Conservation (phyloP, 2,797 vertebrate species). For the Bradypodion ventrale region DNA sequence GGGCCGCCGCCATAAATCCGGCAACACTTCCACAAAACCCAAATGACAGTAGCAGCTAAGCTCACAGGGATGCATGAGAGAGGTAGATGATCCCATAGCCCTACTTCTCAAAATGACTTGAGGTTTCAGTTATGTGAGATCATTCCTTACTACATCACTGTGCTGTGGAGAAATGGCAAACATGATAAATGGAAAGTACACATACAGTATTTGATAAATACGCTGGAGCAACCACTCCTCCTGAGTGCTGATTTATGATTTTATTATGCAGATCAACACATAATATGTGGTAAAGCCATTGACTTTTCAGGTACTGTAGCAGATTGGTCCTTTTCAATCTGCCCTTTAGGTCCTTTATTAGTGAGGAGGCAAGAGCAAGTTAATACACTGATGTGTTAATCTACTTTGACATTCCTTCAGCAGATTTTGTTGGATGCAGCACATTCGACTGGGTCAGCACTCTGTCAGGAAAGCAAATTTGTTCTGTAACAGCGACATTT, state of each 20-base stretch:
- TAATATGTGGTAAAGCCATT: not conserved
- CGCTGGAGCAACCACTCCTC: not conserved
- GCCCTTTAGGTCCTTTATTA: not conserved
- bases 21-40: too few species aligned
- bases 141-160: too few species aligned
- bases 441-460: slow-evolving; percentile 2
- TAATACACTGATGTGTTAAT: slow-evolving; percentile 1
- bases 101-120: too few species aligned
- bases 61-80: too few species aligned
- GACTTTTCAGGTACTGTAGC: not conserved
- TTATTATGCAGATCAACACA: too few species aligned
- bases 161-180: too few species aligned
- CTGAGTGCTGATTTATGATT: not conserved
- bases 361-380: not conserved
- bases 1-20: too few species aligned
- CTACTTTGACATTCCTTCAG: slow-evolving; percentile 3
- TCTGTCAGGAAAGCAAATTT: not conserved
- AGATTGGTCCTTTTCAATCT: not conserved
- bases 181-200: not conserved
- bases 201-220: not conserved
- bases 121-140: too few species aligned
- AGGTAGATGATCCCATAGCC: too few species aligned
- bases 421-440: not conserved
- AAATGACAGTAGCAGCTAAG: too few species aligned
- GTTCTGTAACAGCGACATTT: not conserved